A percentile compares a stretch with the other conserved stretches of the same genome.
phyloP scores from a whole-genome alignment of 2,888 invertebrate genomes.

The Diplazon laetatorius region DNA sequence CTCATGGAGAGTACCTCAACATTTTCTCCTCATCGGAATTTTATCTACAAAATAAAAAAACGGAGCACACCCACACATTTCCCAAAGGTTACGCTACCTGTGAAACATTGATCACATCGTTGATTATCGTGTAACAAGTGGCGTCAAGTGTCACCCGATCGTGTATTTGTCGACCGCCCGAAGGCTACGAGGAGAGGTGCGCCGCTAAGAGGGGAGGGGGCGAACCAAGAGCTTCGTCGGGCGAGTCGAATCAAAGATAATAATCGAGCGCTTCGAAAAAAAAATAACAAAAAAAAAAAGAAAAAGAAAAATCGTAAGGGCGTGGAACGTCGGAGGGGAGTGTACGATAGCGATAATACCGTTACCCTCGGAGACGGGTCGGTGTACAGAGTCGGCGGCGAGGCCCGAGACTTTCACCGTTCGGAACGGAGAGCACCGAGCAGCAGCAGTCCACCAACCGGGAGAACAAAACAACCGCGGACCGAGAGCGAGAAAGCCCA shows the following conservation, averaged over 20 bases:
- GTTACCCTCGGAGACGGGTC: slow-evolving; percentile 67
- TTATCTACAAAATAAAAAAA: too few species aligned
- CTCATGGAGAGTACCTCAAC: too few species aligned
- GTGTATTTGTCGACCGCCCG: too few species aligned
- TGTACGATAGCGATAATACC: slow-evolving; percentile 67
- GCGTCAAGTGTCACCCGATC: slow-evolving; percentile 14
- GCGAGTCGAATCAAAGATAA: not conserved
- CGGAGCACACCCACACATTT: too few species aligned
- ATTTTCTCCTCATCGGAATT: too few species aligned
- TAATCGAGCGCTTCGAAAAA: slow-evolving; percentile 39
- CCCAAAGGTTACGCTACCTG: too few species aligned
- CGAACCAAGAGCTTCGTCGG: not conserved
- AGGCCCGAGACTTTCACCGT: slow-evolving; percentile 70
- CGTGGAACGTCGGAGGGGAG: slow-evolving; percentile 61
- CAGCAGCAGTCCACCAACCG: slow-evolving; percentile 13
- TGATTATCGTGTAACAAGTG: not conserved
- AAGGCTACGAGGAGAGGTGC: too few species aligned
- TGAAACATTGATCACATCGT: too few species aligned
- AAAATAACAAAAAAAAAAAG: too few species aligned
- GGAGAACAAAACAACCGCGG: slow-evolving; percentile 31
- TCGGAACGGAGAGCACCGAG: slow-evolving; percentile 52
- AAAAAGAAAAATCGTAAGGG: slow-evolving; percentile 66
- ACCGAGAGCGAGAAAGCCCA: slow-evolving; percentile 14
- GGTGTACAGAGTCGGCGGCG: slow-evolving; percentile 63
- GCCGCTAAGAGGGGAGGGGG: slow-evolving; percentile 7